phyloP scores from a whole-genome alignment of 2,113 vertebrate genomes.

The Pachycephala philippinensis region DNA sequence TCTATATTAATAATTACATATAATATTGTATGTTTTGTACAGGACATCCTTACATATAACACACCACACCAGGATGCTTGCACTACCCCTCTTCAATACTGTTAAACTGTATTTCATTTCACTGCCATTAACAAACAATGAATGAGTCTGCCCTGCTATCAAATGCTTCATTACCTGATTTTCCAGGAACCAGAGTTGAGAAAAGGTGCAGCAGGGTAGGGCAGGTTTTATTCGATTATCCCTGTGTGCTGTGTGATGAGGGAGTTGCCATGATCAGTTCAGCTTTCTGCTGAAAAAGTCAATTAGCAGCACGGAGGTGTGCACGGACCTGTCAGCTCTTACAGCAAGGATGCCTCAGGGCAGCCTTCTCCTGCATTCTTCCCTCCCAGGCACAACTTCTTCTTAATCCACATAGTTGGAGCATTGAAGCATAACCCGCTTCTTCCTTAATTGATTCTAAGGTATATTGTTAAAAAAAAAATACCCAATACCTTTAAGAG shows the following conservation, averaged over 20 bases:
- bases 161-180: background rate
- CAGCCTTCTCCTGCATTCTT: background rate
- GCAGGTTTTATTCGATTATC: background rate
- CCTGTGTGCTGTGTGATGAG: background rate
- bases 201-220: background rate
- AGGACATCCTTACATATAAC: background rate
- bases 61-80: background rate
- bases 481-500: fast-evolving
- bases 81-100: background rate
- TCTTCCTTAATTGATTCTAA: constrained; percentile 27
- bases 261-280: background rate
- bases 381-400: background rate
- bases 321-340: constrained; percentile 1
- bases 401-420: background rate
- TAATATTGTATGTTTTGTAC: background rate
- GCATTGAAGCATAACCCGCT: background rate
- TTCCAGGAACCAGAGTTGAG: background rate
- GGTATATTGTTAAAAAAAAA: background rate
- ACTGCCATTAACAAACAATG: background rate
- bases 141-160: background rate
- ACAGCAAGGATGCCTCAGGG: background rate
- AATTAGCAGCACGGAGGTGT: constrained; percentile 14
- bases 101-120: background rate
- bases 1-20: background rate
- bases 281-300: background rate